Evolutionary conservation across 2,888 invertebrate genomes (phyloP), one percentile per base, ranked within the genome.

Genomic region (Busseola fusca): DNA sequence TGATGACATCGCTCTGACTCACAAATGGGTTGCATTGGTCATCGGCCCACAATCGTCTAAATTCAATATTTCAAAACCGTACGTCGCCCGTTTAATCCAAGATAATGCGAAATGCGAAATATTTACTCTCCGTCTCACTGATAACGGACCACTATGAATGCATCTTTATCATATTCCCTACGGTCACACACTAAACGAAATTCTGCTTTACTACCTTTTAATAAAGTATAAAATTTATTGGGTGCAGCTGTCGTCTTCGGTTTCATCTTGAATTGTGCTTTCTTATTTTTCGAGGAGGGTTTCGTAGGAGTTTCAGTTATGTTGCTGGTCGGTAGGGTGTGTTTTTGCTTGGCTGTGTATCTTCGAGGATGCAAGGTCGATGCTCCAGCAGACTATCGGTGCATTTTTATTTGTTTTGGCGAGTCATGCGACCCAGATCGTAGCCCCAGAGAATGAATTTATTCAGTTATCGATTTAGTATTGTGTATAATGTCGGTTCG

Each of bases 341-440:
- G 87, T 76, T 82, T 87, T 88, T 54, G 72, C 67, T 72, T 68
- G 75, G 73, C 74, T 68, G 72, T 69, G 64, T 76, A 74, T 48
- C 81, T 82, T 82, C 78, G 88, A 91, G 92, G 93, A 93, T 92
- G 92, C 93, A 93, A 94, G 95, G 95, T 95, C 95, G 92, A 91
- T 95, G 95, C 94, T 93, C 95, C 88, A 91, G 83, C 90, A 88
- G 92, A 88, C 93, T 94, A 94, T 94, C 93, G 93, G 86, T 91
- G 93, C 92, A 93, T 94, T 95, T 95, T 95, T 94, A 94, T 95
- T 95, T 95, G 94, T 95, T 95, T 94, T 93, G 94, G 94, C 91
- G 92, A 93, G 93, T 93, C 91, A 91, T 90, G 88, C 95, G 95
- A 95, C 95, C 95, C 93, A 95, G 93, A 95, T 95, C 93, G 91